phyloP scores from a whole-genome alignment of 1,140 invertebrate species.

The Lasaia peninsularis region DNA sequence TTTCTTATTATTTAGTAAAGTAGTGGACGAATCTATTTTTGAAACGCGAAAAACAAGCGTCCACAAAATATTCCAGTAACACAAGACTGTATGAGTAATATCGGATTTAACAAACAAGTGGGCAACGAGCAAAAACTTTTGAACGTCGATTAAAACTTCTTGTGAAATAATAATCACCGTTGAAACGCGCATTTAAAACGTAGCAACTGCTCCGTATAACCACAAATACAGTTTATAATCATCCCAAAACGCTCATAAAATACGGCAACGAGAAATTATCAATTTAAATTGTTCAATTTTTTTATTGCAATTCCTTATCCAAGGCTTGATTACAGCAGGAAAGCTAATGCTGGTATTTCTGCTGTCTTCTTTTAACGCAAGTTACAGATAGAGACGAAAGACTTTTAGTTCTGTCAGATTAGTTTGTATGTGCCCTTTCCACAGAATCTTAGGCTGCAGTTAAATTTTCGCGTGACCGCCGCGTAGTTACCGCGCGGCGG shows the following conservation, averaged over 20 bases:
- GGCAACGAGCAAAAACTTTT: not conserved
- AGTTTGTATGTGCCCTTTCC: too few relatives aligned
- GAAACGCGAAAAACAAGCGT: constrained; percentile 68
- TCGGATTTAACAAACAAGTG: constrained; percentile 1
- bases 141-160: constrained; percentile 13
- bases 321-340: too few relatives aligned
- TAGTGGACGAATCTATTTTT: constrained; percentile 72
- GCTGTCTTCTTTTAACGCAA: too few relatives aligned
- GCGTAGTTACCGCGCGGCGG: too few relatives aligned
- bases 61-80: constrained; percentile 43
- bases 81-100: constrained; percentile 10
- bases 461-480: too few relatives aligned
- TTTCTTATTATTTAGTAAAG: constrained; percentile 77
- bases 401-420: too few relatives aligned
- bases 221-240: constrained; percentile 13
- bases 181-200: constrained; percentile 15
- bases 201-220: constrained; percentile 18
- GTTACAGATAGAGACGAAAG: too few relatives aligned
- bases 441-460: too few relatives aligned
- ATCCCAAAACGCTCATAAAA: not conserved
- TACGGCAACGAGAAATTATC: too few relatives aligned
- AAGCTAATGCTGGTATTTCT: too few relatives aligned
- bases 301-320: too few relatives aligned
- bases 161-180: constrained; percentile 14
- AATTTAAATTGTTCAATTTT: too few relatives aligned